Conservation (phyloP, 1,140 invertebrate species). For the Pararge aegeria region DNA sequence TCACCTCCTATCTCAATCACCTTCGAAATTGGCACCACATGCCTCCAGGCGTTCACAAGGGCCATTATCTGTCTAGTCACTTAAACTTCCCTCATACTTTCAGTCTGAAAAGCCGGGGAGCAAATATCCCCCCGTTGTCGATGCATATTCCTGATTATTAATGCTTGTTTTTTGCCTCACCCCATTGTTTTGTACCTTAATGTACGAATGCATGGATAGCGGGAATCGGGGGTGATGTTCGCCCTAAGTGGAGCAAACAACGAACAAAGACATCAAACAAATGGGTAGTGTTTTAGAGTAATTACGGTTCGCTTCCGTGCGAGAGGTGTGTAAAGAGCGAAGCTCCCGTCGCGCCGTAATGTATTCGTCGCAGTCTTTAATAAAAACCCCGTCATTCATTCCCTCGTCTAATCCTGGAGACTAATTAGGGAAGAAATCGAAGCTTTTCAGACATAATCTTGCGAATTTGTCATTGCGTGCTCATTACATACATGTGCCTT, state of each 20-base stretch:
- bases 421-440: conserved; percentile 35
- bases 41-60: conserved; percentile 24
- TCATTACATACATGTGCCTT: neutral
- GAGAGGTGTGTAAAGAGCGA: conserved; percentile 66
- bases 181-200: conserved; percentile 66
- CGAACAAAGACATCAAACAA: conserved; percentile 79
- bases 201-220: conserved; percentile 63
- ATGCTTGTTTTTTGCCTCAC: conserved; percentile 74
- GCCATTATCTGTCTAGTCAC: conserved; percentile 31
- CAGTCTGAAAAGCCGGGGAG: conserved; percentile 34
- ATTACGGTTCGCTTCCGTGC: conserved; percentile 76
- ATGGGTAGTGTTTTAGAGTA: conserved; percentile 79
- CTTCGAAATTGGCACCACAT: conserved; percentile 26
- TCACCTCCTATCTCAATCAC: conserved; percentile 13
- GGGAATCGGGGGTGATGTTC: conserved; percentile 72
- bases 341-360: conserved; percentile 49
- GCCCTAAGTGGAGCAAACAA: conserved; percentile 76
- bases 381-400: conserved; percentile 40
- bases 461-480: conserved; percentile 11
- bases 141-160: conserved; percentile 78
- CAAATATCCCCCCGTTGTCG: conserved; percentile 46
- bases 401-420: conserved; percentile 34
- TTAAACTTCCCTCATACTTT: conserved; percentile 31
- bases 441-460: conserved; percentile 19
- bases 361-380: conserved; percentile 50